Base-by-base conservation (phyloP, 2,113 vertebrate genomes). In the Rhabdomys dilectus region DNA sequence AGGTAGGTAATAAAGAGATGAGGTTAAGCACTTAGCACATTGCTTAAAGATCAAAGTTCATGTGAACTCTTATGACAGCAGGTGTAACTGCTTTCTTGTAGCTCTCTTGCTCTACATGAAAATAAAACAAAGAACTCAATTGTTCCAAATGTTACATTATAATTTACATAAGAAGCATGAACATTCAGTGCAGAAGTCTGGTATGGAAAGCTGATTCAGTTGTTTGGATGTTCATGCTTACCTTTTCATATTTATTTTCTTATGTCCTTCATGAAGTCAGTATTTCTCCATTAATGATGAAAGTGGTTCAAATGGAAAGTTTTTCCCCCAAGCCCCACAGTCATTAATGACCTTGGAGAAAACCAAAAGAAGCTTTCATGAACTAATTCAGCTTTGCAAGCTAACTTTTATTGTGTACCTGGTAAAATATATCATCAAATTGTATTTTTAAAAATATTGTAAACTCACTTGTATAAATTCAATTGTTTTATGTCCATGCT, bases 11-110 rank as follows among this genome's bases (percentile, higher is more conserved):
- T 56, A 93, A 84, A 78, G 29, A 94, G 3, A 22, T 84, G 66
- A 87, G 60, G 73, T 31, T 53, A 60, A 31, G 22, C 4, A 36
- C 19, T 73, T 22, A 73, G 48, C 26, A 48, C 22, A 39, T 39
- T 72, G 87, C 76, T 42, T 68, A 76, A 56, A 81, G 48, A 89
- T 86, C 70, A 87, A 89, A 72, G 76, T 84, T 86, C 78, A 88
- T 75, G 62, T 62, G 56, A 95, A 87, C 34, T 70, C 15, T 22
- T 21, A 51, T 48, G 12, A 36, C 21, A n/a, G 31, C 60, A 13
- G 22, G 7, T 78, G 8, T 34, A 62, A 42, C 39, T 26, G 13
- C n/a, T n/a, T n/a, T n/a, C n/a, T n/a, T n/a, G n/a, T n/a, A 68
- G 51, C 7, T 48, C 3, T 60, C 34, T 56, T 11, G 13, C 11